Base-by-base conservation (phyloP, 2,888 invertebrate species). In the Leptinotarsa rubiginosa region DNA sequence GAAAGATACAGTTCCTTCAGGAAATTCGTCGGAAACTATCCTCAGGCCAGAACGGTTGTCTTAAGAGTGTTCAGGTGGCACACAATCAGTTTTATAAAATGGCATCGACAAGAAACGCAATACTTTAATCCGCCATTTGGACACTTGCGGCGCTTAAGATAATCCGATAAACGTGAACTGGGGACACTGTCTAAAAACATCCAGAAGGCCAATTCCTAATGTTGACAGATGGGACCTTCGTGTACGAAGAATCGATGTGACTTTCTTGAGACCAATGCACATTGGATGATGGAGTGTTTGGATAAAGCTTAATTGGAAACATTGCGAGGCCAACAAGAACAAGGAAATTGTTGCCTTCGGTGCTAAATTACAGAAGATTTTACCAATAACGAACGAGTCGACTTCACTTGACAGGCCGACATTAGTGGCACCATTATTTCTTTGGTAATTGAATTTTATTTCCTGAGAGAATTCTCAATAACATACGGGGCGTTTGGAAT, bases 111-210 rank as follows among this genome's bases (percentile, higher is more conserved):
- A 75, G 73, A 67, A 70, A 70, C 59, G 67, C 64, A 66, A 70
- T 22, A 71, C 68, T 64, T 47, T 76, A 73, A 76, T 73, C 73
- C 74, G 72, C 73, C 75, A 74, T 75, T 77, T 80, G 78, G 79
- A 79, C 79, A 78, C 75, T 79, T 73, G 75, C 77, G 78, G 77
- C 75, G 73, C 75, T 74, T 69, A 71, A 77, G 70, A 72, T 81
- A 80, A 81, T 80, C 79, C 78, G 79, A 80, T 80, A 79, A 81
- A 80, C 75, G 69, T 69, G 69, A 69, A 65, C 65, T 65, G 50
- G 70, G 56, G 65, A 68, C 69, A 70, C 67, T 62, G 69, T 67
- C 66, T 66, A 69, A 72, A 75, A 75, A 72, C 72, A 69, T 62
- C 72, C 52, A 70, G 67, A 66, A 75, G 75, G 70, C 72, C 75